A percentile compares a stretch with the other conserved stretches of the same genome.
These are phyloP conservation scores for Fragum sueziense DNA, from an alignment of 2,888 invertebrate species.

Conservation along the genomic window DNA sequence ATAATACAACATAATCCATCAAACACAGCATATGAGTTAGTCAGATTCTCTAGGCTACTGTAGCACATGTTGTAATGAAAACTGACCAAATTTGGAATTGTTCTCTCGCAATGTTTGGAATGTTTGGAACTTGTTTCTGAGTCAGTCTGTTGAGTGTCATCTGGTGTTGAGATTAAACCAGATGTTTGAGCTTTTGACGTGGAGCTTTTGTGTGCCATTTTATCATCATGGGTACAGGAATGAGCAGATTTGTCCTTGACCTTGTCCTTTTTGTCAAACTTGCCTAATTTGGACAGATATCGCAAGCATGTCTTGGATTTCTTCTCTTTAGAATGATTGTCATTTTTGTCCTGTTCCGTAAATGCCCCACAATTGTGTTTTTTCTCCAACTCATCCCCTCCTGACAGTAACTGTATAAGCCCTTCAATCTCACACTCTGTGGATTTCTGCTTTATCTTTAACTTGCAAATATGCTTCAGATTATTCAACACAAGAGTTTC, in stretches of 20 bases:
- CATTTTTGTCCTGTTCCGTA: conserved; percentile 4
- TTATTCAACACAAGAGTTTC: conserved; percentile 27
- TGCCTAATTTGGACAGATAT: conserved; percentile 5
- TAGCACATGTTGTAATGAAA: conserved; percentile 22
- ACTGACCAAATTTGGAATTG: conserved; percentile 21
- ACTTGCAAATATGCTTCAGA: conserved; percentile 12
- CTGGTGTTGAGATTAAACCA: neutral
- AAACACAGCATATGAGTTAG: conserved; percentile 18
- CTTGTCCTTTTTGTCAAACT: neutral
- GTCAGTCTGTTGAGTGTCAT: neutral
- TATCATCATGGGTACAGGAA: neutral
- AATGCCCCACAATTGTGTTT: neutral
- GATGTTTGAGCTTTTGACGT: neutral
- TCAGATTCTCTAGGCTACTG: conserved; percentile 14
- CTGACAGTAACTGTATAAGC: neutral
- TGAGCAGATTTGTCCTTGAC: neutral
- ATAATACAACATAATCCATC: conserved; percentile 17
- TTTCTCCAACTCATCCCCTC: conserved; percentile 2
- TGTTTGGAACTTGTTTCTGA: neutral
- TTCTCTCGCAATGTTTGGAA: neutral
- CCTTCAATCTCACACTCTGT: conserved; percentile 12
- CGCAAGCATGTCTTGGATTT: conserved; percentile 11
- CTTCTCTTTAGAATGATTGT: conserved; percentile 7
- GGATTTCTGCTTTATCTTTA: conserved; percentile 16
- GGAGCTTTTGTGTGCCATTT: neutral